A percentile compares a stretch with the other conserved stretches of the same genome.
Evolutionary conservation across 1,140 invertebrate genomes (phyloP).

Genomic region (Drosophila sucinea): DNA sequence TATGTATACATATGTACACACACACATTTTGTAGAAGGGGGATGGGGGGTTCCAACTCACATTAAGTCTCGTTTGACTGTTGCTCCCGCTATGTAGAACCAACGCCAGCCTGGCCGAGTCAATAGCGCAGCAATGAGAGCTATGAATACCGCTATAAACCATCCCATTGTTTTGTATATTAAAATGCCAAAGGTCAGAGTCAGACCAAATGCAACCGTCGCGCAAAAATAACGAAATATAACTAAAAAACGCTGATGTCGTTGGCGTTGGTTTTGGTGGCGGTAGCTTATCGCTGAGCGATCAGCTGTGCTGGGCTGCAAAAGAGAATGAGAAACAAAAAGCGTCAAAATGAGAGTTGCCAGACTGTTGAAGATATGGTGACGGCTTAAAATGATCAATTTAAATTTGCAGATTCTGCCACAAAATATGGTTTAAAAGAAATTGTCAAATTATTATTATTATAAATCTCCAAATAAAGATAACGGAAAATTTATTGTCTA

Average conservation of each 20-base stretch:
- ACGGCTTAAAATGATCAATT: conserved; percentile 3
- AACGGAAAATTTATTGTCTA: too few species aligned
- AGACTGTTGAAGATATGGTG: conserved; percentile 23
- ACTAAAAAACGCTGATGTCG: conserved; percentile 69
- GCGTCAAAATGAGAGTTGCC: conserved; percentile 36
- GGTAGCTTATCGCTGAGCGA: conserved; percentile 41
- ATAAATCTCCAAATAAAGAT: too few species aligned
- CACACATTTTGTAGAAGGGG: not conserved
- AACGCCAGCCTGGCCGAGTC: conserved; percentile 85
- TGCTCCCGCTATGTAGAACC: conserved; percentile 88
- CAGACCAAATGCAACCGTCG: conserved; percentile 63
- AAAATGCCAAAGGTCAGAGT: conserved; percentile 66
- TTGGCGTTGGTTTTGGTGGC: conserved; percentile 50
- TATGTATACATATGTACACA: not conserved
- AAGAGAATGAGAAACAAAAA: not conserved
- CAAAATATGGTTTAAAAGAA: too few species aligned
- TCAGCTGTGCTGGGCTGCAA: conserved; percentile 39
- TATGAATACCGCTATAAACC: conserved; percentile 67
- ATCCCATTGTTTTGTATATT: conserved; percentile 72
- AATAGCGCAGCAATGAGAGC: conserved; percentile 63
- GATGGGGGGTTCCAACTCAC: conserved; percentile 49
- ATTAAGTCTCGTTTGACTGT: conserved; percentile 89
- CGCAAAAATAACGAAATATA: conserved; percentile 72
- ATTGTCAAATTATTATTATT: too few species aligned
- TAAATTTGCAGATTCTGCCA: not conserved